Evolutionary conservation across 2,888 invertebrate species (phyloP), one percentile per base, ranked within the genome.

Genomic region (Phorcus lineatus): DNA sequence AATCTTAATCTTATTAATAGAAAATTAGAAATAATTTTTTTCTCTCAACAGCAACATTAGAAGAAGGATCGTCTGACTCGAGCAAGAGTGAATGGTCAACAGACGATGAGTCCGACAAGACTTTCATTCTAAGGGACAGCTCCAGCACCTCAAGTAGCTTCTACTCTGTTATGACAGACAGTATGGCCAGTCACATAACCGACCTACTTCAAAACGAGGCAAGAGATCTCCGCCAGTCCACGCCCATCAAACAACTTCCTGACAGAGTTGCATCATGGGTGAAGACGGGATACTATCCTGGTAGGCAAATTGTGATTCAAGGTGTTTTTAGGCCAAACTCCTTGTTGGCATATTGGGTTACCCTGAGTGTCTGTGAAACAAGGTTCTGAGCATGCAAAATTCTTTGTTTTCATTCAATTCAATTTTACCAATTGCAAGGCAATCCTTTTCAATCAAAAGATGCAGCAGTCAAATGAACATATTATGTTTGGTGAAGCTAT

Each of bases 211-310:
- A 81, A 53, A 66, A n/a, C 16, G 87, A 87, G 77, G 76, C 86
- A 0, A 31, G 78, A 54, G 82, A 84, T 57, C 82, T 87, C 3
- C 77, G 83, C 3, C 83, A 82, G 40, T 78, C 82, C 28, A 85
- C 86, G 28, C 85, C 85, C 0, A 53, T 83, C 47, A 82, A 74
- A 54, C 81, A 86, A 53, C 53, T 86, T 62, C 19, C 78, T 0
- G 74, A 80, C 13, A 77, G 80, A 47, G 70, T 86, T 17, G 78
- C 81, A 24, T 54, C 74, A 0, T 86, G 86, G 86, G 66, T 80
- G n/a, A 57, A 74, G 16, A 83, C 84, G 19, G 86, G 86, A 17
- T 83, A 77, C 52, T 82, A 70, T 36, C 70, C 70, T 36, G 70
- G 70, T 70, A 70, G 19, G 57, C 6, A 47, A 47, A 47, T 6